Conservation (phyloP, 2,888 invertebrate species). For the Colostygia pectinataria region DNA sequence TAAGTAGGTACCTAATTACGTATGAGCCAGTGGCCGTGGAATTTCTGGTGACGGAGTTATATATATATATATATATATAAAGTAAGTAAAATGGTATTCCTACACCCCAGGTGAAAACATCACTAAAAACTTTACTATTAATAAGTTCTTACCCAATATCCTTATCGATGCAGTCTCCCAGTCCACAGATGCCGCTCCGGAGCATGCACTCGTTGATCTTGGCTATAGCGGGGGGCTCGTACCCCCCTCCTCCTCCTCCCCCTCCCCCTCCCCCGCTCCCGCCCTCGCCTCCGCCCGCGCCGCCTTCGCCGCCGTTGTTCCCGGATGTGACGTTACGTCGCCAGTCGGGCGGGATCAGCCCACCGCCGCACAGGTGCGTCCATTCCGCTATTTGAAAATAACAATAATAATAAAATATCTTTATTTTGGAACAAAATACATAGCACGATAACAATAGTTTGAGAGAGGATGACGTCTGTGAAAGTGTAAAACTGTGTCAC, state of each 20-base stretch:
- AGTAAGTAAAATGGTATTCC: no score
- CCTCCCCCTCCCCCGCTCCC: constrained; percentile 29
- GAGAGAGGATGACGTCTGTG: no score
- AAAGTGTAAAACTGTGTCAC: no score
- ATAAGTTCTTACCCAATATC: constrained; percentile 80
- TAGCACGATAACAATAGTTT: no score
- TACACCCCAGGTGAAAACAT: no score
- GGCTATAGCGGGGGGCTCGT: constrained; percentile 59
- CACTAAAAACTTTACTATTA: not conserved
- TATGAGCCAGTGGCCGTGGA: no score
- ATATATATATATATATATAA: no score
- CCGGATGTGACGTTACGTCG: constrained; percentile 62
- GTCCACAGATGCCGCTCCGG: constrained; percentile 88
- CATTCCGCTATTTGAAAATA: constrained; percentile 78
- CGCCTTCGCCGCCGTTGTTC: constrained; percentile 37
- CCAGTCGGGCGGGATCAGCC: constrained; percentile 66
- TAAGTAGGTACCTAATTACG: no score
- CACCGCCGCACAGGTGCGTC: constrained; percentile 82
- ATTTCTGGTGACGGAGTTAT: no score
- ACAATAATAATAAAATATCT: no score
- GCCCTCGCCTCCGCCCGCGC: constrained; percentile 35
- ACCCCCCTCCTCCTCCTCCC: constrained; percentile 39
- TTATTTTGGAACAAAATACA: no score
- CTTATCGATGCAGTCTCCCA: constrained; percentile 89
- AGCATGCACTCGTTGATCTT: constrained; percentile 90